Percentiles rank a stretch among this genome's conserved stretches.
Evolutionary conservation across 1,140 invertebrate genomes (phyloP).

Genomic region (Aphelinus atriplicis): DNA sequence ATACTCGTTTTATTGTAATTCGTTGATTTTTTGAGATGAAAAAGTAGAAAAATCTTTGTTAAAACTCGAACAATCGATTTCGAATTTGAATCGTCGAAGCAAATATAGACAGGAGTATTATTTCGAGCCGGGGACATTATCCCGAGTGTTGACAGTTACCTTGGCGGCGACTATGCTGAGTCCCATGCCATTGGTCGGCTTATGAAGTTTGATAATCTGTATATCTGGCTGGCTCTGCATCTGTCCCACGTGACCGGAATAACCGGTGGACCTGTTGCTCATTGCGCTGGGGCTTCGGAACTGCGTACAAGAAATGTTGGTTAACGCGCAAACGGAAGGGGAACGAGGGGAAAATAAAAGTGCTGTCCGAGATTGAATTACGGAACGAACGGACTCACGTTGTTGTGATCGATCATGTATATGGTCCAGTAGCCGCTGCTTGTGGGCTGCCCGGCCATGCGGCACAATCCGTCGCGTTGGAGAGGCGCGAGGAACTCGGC

Average conservation of each 20-base stretch:
- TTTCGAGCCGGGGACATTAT: too few species aligned
- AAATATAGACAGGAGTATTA: too few species aligned
- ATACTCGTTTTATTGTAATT: too few species aligned
- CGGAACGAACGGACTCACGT: slow-evolving; percentile 55
- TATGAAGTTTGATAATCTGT: slow-evolving; percentile 88
- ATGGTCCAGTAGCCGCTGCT: slow-evolving; percentile 95
- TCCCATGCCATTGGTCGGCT: slow-evolving; percentile 92
- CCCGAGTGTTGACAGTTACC: slow-evolving; percentile 61
- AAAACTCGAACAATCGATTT: background rate
- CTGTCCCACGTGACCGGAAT: slow-evolving; percentile 53
- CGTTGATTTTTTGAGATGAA: background rate
- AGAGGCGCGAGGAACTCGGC: slow-evolving; percentile 91
- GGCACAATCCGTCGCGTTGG: slow-evolving; percentile 86
- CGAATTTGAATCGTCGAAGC: background rate
- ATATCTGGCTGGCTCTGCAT: slow-evolving; percentile 74
- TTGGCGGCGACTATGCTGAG: slow-evolving; percentile 93
- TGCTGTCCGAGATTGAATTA: background rate
- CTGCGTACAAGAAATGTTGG: slow-evolving; percentile 55
- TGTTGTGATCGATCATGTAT: slow-evolving; percentile 80
- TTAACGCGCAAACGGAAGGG: background rate
- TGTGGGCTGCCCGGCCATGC: slow-evolving; percentile 88
- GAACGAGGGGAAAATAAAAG: slow-evolving; percentile 31
- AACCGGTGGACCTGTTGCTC: slow-evolving; percentile 70
- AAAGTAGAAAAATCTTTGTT: background rate
- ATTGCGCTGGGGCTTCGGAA: slow-evolving; percentile 72